Evolutionary conservation across 1,140 invertebrate species (phyloP), one percentile per base, ranked within the genome.

Genomic region (Scaptomyza montana): DNA sequence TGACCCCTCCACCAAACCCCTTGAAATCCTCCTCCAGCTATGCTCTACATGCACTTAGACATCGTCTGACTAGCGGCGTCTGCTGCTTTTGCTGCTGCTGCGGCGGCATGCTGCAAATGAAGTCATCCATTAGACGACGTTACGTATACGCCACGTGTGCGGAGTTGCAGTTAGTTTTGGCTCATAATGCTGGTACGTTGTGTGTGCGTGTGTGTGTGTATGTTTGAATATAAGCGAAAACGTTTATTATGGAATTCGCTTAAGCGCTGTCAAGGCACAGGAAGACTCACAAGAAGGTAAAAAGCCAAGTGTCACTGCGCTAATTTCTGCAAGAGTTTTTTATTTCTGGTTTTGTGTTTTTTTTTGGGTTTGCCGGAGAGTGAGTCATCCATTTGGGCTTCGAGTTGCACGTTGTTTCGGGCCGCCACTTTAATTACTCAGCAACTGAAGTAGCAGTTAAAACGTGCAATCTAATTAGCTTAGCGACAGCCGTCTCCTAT

Each of bases 221-320:
- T 47, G 68, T 77, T 61, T 89, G 87, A 82, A 68, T 49, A 12
- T 89, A 82, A 89, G 71, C 84, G 82, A 84, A 87, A 87, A 57
- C 82, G 82, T 79, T 87, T 87, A 87, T 89, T 89, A 87, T 89
- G 84, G 72, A 89, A 82, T 87, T 78, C 82, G 79, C 61, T 87
- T 87, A 78, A 82, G 79, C 65, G 60, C 51, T 77, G 74, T 68
- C 56, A 73, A 62, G 50, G 25, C 43, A 10, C 13, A 25, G 30
- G 13, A 25, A 30, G 10, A 30, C 6, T 30, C 30, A 30, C 33
- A 36, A 36, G 33, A 6, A 53, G 13, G n/a, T 16, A 53, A 5
- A 43, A 21, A 13, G 13, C 9, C 39, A 68, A 46, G 46, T 57
- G 59, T 43, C 30, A 43, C 30, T 71, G 63, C 46, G 69, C 75